phyloP scores from a whole-genome alignment of 2,797 vertebrate species.

The Aeoliscus strigatus region DNA sequence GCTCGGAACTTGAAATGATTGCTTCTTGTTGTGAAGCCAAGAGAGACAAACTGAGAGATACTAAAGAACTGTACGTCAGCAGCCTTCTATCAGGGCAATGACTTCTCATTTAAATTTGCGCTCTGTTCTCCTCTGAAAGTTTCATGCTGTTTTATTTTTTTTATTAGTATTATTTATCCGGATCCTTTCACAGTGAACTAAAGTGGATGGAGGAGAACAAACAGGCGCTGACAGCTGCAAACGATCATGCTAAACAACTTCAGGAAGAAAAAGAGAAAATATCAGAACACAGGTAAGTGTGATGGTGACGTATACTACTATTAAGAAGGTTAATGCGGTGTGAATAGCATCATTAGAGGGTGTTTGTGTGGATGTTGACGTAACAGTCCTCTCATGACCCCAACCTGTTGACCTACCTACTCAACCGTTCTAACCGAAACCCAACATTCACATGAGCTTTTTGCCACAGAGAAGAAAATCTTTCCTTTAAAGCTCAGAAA shows the following conservation, averaged over 20 bases:
- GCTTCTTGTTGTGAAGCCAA: slow-evolving; percentile 70
- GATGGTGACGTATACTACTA: neutral
- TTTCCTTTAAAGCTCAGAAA: too few species aligned
- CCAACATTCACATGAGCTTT: too few species aligned
- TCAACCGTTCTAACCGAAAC: too few species aligned
- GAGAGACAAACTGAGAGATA: slow-evolving; percentile 76
- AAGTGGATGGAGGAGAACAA: slow-evolving; percentile 74
- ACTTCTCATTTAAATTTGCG: too few species aligned
- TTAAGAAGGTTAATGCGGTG: too few species aligned
- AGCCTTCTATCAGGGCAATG: neutral
- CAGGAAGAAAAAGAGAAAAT: slow-evolving; percentile 53
- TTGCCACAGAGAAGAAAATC: too few species aligned
- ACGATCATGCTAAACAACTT: slow-evolving; percentile 44
- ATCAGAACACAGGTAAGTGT: slow-evolving; percentile 61
- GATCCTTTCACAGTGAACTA: slow-evolving; percentile 73
- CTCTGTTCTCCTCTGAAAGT: too few species aligned
- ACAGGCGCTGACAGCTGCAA: slow-evolving; percentile 52
- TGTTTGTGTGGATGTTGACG: too few species aligned
- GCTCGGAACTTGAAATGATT: slow-evolving; percentile 79
- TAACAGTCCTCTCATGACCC: too few species aligned
- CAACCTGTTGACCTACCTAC: too few species aligned
- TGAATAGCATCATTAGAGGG: too few species aligned
- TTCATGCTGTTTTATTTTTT: slow-evolving; percentile 11
- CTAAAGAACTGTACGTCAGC: slow-evolving; percentile 84
- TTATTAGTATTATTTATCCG: too few species aligned